These are phyloP conservation scores for Lamprotornis superbus DNA, from an alignment of 2,113 vertebrate species.

Conservation along the genomic window DNA sequence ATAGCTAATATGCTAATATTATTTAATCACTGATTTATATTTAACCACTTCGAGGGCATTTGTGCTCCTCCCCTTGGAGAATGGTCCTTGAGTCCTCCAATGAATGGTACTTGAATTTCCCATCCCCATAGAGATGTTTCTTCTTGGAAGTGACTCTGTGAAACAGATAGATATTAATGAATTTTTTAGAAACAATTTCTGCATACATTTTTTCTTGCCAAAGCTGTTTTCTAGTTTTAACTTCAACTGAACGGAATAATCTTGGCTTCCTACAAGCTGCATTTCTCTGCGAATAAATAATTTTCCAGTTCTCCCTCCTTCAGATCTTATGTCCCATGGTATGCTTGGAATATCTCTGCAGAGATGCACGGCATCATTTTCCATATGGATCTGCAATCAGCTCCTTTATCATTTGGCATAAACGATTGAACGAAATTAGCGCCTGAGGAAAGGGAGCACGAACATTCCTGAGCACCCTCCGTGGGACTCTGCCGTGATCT, in stretches of 20 bases:
- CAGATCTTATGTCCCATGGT: slow-evolving; percentile 47
- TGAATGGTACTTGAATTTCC: background rate
- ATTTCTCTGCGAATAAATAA: slow-evolving; percentile 49
- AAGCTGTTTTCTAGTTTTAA: slow-evolving; percentile 31
- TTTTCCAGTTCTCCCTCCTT: slow-evolving; percentile 50
- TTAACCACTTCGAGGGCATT: background rate
- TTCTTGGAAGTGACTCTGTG: background rate
- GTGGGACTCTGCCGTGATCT: background rate
- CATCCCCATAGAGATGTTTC: background rate
- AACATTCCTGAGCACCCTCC: background rate
- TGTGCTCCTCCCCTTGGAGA: background rate
- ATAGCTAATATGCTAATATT: background rate
- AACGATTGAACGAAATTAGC: background rate
- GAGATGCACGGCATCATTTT: background rate
- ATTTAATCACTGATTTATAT: slow-evolving; percentile 14
- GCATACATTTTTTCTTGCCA: background rate
- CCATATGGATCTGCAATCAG: slow-evolving; percentile 18
- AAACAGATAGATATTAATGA: slow-evolving; percentile 29
- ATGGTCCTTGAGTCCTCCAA: background rate
- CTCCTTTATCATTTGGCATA: background rate
- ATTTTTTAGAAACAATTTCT: slow-evolving; percentile 36
- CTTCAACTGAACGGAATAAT: slow-evolving; percentile 44
- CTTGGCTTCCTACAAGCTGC: slow-evolving; percentile 25
- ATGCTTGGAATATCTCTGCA: slow-evolving; percentile 27
- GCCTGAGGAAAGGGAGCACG: background rate